Evolutionary conservation across 92 coral and sea anemone species (phyloP).

Genomic region (Palythoa heliodiscus): DNA sequence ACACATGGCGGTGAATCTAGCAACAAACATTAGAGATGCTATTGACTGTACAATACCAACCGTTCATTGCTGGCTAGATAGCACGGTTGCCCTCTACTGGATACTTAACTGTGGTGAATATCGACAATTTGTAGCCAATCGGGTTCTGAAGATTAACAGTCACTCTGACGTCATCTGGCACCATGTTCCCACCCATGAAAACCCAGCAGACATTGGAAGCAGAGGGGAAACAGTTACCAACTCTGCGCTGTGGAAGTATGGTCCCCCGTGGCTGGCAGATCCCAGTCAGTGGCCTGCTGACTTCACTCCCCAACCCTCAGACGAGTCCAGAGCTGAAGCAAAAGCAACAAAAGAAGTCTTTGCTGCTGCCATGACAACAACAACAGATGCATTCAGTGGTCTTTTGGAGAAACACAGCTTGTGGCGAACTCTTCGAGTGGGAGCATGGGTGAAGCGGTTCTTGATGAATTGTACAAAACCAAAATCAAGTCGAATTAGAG

Average conservation of each 20-base stretch:
- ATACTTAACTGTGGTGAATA: constrained; percentile 29
- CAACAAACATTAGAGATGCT: constrained; percentile 23
- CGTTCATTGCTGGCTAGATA: constrained; percentile 33
- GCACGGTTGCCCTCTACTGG: no score
- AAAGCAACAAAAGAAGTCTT: constrained; percentile 40
- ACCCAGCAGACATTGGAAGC: constrained; percentile 60
- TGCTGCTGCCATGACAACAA: constrained; percentile 25
- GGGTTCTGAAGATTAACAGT: constrained; percentile 29
- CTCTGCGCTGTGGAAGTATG: constrained; percentile 47
- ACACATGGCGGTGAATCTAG: constrained; percentile 45
- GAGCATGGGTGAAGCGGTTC: background rate
- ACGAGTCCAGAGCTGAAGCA: constrained; percentile 39
- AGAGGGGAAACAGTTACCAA: constrained; percentile 41
- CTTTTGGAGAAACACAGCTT: constrained; percentile 40
- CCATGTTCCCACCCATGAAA: constrained; percentile 54
- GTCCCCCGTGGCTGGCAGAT: constrained; percentile 53
- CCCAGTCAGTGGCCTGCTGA: constrained; percentile 53
- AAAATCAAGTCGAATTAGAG: background rate
- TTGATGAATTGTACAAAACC: background rate
- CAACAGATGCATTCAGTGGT: constrained; percentile 37
- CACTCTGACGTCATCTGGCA: constrained; percentile 40
- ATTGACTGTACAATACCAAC: constrained; percentile 1
- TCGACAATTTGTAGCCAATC: constrained; percentile 50
- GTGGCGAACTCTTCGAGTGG: constrained; percentile 33
- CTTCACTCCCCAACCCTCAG: constrained; percentile 14